Conservation (phyloP, 2,888 invertebrate species). For the Lissocephala sabroskyi region DNA sequence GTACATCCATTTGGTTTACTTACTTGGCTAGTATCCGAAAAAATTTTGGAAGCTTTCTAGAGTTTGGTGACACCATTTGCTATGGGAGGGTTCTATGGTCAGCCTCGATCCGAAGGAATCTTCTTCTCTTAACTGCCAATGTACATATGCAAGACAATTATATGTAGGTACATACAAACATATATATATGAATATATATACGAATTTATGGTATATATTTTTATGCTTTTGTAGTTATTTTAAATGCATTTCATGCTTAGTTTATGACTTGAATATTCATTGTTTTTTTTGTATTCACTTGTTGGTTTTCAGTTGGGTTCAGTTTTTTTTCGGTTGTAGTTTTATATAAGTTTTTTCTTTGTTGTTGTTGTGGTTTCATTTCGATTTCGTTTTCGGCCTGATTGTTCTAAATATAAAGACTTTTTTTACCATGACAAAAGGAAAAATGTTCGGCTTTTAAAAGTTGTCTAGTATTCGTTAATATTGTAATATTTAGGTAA, state of each 20-base stretch:
- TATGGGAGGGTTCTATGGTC: conserved; percentile 6
- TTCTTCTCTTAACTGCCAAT: no score
- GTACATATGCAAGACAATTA: not conserved
- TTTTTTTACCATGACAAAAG: not conserved
- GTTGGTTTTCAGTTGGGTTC: conserved; percentile 43
- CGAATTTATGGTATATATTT: no score
- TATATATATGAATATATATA: conserved; percentile 21
- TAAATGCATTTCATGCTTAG: conserved; percentile 61
- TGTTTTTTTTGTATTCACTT: conserved; percentile 30
- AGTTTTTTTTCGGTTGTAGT: conserved; percentile 13
- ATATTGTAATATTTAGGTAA: conserved; percentile 28
- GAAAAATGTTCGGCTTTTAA: conserved; percentile 1
- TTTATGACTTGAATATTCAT: conserved; percentile 34
- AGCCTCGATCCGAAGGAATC: not conserved
- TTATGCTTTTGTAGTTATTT: conserved; percentile 21
- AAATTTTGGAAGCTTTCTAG: conserved; percentile 46
- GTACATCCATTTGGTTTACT: conserved; percentile 16
- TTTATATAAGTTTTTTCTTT: not conserved
- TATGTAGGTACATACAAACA: conserved; percentile 22
- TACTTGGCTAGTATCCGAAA: conserved; percentile 50
- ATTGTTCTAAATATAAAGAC: conserved; percentile 4
- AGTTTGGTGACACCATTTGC: conserved; percentile 16
- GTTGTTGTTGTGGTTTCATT: not conserved
- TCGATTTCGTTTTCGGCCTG: conserved; percentile 4
- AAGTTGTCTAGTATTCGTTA: conserved; percentile 31